phyloP scores from a whole-genome alignment of 2,888 invertebrate species.

The Thera britannica region DNA sequence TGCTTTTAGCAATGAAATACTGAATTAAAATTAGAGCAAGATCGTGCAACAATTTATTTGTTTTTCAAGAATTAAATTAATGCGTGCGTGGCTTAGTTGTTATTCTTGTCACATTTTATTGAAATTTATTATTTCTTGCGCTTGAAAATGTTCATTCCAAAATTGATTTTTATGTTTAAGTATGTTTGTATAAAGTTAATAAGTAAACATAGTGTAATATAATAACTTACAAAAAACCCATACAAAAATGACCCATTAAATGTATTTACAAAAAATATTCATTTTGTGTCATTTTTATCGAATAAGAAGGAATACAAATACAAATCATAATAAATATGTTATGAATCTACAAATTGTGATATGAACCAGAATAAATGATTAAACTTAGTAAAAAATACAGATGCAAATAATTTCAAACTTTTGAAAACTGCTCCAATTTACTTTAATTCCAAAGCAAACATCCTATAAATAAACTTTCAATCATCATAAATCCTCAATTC shows the following conservation, averaged over 20 bases:
- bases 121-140: constrained; percentile 11
- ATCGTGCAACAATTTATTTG: not conserved
- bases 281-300: no score
- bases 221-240: no score
- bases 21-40: constrained; percentile 40
- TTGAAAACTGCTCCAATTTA: constrained; percentile 4
- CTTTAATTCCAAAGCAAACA: constrained; percentile 1
- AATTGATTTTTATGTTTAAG: constrained; percentile 15
- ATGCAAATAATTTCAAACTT: not conserved
- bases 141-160: constrained; percentile 14
- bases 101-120: constrained; percentile 33
- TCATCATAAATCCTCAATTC: constrained; percentile 28
- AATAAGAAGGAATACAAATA: no score
- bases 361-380: no score
- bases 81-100: constrained; percentile 24
- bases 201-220: no score
- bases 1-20: not conserved
- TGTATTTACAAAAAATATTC: no score
- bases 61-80: constrained; percentile 33
- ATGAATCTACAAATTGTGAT: no score
- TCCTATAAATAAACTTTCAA: constrained; percentile 22
- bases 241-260: no score
- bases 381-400: no score
- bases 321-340: no score
- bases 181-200: not conserved